phyloP scores from a whole-genome alignment of 1,140 invertebrate genomes.

The Drosophila biarmipes region DNA sequence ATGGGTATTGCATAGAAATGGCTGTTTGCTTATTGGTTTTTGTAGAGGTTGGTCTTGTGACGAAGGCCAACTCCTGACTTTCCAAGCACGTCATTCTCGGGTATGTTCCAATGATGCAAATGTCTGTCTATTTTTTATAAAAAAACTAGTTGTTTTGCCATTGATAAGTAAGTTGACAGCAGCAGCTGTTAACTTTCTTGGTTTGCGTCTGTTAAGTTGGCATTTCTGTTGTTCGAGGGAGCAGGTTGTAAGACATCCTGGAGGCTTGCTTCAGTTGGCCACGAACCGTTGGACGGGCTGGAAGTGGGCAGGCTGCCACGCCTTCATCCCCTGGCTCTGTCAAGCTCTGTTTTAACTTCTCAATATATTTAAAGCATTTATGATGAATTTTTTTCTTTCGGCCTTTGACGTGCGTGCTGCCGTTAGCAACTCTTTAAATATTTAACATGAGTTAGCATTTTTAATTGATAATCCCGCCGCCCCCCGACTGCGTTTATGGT shows the following conservation, averaged over 20 bases:
- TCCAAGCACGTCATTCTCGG: no score
- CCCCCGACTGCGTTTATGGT: neutral
- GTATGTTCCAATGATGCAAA: no score
- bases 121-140: no score
- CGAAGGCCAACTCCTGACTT: no score
- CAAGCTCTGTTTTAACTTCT: neutral
- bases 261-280: conserved; percentile 6
- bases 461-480: neutral
- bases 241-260: conserved; percentile 7
- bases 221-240: conserved; percentile 19
- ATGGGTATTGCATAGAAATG: no score
- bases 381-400: neutral
- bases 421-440: conserved; percentile 12
- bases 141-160: no score
- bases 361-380: neutral
- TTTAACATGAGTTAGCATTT: conserved; percentile 15
- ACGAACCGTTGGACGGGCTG: neutral
- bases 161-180: no score
- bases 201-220: neutral
- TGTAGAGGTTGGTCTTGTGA: no score
- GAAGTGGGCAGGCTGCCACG: neutral
- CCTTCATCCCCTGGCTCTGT: neutral
- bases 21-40: no score
- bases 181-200: neutral
- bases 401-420: neutral